Base-by-base conservation (phyloP, 2,113 vertebrate species). In the Plecotus auritus region DNA sequence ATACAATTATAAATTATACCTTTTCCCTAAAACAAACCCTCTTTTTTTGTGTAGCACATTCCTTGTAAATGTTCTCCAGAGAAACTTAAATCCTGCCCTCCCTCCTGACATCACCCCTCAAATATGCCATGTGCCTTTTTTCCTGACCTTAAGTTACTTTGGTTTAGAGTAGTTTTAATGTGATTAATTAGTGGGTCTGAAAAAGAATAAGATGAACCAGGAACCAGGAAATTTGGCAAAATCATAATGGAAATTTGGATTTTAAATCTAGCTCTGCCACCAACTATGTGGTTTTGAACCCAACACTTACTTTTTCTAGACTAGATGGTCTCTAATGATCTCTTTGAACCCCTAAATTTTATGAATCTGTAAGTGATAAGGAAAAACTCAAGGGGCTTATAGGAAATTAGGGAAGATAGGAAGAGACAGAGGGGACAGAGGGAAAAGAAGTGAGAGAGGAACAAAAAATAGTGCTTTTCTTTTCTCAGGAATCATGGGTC, bases 1-100 rank as follows among this genome's bases (percentile, higher is more conserved):
- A 84, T 95, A 91, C 51, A n/a, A n/a, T n/a, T n/a, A n/a, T n/a
- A n/a, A 95, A 69, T 93, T 40, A 66, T 40, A 70, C 10, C 40
- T 76, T 85, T 85, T 3, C 30, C 42, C 35, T 73, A 49, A 96
- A 88, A 66, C 70, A 93, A 92, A 37, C 28, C 26, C 37, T 85
- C 30, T 88, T 90, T 82, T 90, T 82, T 85, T 73, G 18, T 67
- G 26, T 86, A 67, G 30, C 13, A 72, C n/a, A 82, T 88, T 94
- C 32, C 40, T 93, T 91, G 13, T 82, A 91, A 56, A 90, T 40
- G n/a, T 61, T 69, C 47, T 88, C 32, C 66, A 77, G 51, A 92
- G 81, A 69, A 95, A 88, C 11, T 32, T 51, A 87, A 86, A 93
- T 86, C 28, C 40, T 80, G 54, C 51, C 61, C 74, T 90, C 1